These are phyloP conservation scores for Collichthys lucidus DNA, from an alignment of 2,113 vertebrate species.

Conservation along the genomic window DNA sequence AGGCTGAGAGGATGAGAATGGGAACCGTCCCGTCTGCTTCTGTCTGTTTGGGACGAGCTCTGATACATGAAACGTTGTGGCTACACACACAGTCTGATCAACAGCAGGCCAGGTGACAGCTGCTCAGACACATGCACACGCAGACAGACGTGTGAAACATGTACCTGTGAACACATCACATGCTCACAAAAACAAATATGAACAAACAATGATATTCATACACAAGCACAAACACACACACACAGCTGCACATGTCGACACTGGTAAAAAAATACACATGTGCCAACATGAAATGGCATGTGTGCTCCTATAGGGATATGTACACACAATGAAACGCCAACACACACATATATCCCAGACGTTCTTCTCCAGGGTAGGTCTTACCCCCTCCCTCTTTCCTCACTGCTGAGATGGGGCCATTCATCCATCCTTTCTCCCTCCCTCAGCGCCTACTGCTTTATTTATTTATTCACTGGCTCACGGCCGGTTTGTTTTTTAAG, in stretches of 20 bases:
- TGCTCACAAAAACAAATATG: conserved; percentile 1
- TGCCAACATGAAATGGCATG: neutral
- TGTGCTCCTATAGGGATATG: neutral
- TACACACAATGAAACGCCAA: conserved; percentile 29
- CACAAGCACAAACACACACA: conserved; percentile 3
- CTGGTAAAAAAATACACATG: neutral
- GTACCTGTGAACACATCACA: conserved; percentile 16
- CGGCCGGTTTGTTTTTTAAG: conserved; percentile 85
- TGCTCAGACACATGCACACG: conserved; percentile 1
- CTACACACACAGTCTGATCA: conserved; percentile 82
- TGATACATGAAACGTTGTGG: conserved; percentile 86
- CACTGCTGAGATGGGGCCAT: conserved; percentile 52
- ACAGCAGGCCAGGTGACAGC: conserved; percentile 69
- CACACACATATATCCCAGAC: conserved; percentile 17
- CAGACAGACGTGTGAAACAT: conserved; percentile 3
- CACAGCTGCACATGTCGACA: neutral
- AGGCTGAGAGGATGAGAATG: neutral
- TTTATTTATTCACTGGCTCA: conserved; percentile 84
- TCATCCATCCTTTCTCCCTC: conserved; percentile 77
- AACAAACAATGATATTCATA: neutral
- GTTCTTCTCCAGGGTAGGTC: conserved; percentile 46
- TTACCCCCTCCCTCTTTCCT: conserved; percentile 33
- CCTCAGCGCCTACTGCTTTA: conserved; percentile 62
- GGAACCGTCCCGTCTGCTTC: neutral
- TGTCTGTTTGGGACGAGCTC: conserved; percentile 39